Conservation (phyloP, 2,113 vertebrate species). For the Chionomys nivalis region DNA sequence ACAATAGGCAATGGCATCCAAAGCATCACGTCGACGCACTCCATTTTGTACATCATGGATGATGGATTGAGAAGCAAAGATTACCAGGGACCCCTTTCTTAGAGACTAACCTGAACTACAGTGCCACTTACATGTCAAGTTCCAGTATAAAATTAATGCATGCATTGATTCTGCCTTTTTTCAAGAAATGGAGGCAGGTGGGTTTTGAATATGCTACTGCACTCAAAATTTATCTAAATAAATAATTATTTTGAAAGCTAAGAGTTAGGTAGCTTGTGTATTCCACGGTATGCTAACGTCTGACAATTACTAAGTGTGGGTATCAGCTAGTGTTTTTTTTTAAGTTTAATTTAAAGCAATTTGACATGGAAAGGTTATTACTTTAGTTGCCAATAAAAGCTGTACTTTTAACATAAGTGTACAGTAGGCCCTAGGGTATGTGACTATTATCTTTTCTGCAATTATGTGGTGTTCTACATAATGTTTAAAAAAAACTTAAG, state of each 20-base stretch:
- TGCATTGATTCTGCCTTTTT: constrained; percentile 63
- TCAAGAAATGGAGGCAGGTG: constrained; percentile 58
- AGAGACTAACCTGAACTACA: constrained; percentile 65
- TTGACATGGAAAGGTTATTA: constrained; percentile 92
- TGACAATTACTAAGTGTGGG: constrained; percentile 90
- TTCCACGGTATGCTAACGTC: constrained; percentile 89
- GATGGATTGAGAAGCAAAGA: constrained; percentile 62
- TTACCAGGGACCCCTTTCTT: constrained; percentile 65
- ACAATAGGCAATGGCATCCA: background rate
- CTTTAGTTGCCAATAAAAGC: constrained; percentile 92
- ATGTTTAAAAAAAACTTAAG: constrained; percentile 87
- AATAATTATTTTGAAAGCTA: constrained; percentile 90
- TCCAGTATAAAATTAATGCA: constrained; percentile 76
- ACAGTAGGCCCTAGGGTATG: constrained; percentile 91
- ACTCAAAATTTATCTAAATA: constrained; percentile 88
- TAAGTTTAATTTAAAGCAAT: constrained; percentile 92
- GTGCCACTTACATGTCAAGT: constrained; percentile 74
- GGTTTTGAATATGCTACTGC: constrained; percentile 81
- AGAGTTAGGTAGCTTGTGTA: constrained; percentile 88
- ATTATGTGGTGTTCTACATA: constrained; percentile 92
- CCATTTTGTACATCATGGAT: background rate
- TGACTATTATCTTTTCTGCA: constrained; percentile 92
- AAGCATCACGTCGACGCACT: constrained; percentile 47
- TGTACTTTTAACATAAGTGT: constrained; percentile 93
- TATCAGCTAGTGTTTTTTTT: constrained; percentile 85